phyloP scores from a whole-genome alignment of 2,113 vertebrate genomes.

The Acrocephalus kingi region DNA sequence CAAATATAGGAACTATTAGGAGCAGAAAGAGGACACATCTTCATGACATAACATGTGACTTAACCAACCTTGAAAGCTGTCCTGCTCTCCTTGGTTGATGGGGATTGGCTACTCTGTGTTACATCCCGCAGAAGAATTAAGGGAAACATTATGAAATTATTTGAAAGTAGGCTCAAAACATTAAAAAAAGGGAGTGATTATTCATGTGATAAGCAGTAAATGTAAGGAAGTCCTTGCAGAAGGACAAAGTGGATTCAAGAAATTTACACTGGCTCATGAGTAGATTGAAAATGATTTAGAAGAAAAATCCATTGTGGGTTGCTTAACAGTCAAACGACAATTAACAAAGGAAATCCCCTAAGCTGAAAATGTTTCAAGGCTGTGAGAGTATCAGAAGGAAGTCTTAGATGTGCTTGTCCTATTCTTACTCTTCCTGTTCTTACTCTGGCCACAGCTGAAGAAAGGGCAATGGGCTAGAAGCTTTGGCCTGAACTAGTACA shows the following conservation, averaged over 20 bases:
- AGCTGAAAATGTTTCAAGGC: slow-evolving; percentile 9
- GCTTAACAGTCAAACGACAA: slow-evolving; percentile 12
- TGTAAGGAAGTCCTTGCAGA: neutral
- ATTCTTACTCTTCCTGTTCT: slow-evolving; percentile 61
- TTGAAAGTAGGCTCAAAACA: neutral
- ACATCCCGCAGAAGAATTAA: neutral
- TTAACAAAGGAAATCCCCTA: slow-evolving; percentile 39
- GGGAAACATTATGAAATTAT: neutral
- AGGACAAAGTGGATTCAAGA: neutral
- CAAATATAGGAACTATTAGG: neutral
- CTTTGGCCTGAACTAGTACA: neutral
- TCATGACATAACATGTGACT: neutral
- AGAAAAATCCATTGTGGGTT: slow-evolving; percentile 10
- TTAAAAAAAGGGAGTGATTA: neutral
- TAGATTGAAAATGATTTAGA: neutral
- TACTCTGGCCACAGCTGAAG: neutral
- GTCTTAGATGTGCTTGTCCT: slow-evolving; percentile 4
- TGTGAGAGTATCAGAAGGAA: slow-evolving; percentile 36
- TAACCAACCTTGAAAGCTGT: neutral
- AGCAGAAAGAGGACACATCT: neutral
- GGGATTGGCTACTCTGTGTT: neutral
- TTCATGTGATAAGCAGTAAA: neutral
- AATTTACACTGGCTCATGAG: neutral
- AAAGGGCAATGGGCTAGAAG: neutral
- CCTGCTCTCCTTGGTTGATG: neutral